Conservation (phyloP, 2,113 vertebrate species). For the Catharus minimus region DNA sequence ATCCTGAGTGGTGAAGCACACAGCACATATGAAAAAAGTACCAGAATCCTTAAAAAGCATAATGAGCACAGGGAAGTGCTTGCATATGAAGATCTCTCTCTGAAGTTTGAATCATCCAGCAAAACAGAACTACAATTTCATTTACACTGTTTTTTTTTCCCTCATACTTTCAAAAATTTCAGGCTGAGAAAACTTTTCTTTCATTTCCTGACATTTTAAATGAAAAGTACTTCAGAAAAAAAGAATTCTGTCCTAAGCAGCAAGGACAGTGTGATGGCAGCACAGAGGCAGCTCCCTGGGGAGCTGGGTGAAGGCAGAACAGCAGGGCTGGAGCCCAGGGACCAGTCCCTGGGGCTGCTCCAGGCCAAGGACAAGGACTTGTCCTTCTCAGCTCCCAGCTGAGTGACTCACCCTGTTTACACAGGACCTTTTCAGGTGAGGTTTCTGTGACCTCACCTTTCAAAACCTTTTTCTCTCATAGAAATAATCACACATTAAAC, state of each 20-base stretch:
- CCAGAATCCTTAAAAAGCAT: background rate
- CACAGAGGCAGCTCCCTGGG: background rate
- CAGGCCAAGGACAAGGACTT: background rate
- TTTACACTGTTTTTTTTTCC: background rate
- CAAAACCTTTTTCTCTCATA: background rate
- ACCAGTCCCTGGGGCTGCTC: background rate
- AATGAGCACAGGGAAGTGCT: background rate
- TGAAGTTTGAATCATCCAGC: background rate
- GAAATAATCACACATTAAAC: background rate
- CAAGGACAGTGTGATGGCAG: background rate
- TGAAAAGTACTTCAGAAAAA: background rate
- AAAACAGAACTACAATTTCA: background rate
- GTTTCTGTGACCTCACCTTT: background rate
- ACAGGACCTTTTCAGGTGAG: background rate
- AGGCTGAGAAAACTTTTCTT: background rate
- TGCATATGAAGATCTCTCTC: background rate
- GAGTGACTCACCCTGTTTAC: background rate
- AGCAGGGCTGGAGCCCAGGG: background rate
- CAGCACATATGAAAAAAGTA: background rate
- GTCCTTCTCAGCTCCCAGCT: background rate
- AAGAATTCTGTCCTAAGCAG: background rate
- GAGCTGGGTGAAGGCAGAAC: background rate
- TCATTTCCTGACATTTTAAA: background rate
- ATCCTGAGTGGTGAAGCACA: background rate
- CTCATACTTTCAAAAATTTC: background rate